phyloP scores from a whole-genome alignment of 2,113 vertebrate species.

The Nymphicus hollandicus region DNA sequence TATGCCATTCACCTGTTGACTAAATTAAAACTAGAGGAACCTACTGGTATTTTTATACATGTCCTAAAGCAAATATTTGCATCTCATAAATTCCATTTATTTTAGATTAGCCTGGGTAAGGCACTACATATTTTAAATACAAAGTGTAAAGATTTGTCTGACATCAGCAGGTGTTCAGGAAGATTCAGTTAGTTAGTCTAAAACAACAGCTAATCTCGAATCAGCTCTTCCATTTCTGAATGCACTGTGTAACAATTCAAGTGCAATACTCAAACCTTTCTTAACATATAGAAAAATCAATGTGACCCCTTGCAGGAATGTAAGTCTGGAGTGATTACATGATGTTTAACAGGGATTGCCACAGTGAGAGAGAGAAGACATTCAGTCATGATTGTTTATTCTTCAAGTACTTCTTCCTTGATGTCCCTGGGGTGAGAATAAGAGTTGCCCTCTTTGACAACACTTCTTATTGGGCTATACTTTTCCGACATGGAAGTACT shows the following conservation, averaged over 20 bases:
- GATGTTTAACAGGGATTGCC: not conserved
- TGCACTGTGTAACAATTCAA: not conserved
- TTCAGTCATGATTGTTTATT: not conserved
- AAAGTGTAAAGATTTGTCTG: not conserved
- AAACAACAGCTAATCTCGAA: not conserved
- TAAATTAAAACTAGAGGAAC: constrained; percentile 6
- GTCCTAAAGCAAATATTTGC: constrained; percentile 1
- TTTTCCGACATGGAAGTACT: not conserved
- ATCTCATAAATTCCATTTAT: not conserved
- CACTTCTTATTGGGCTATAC: not conserved
- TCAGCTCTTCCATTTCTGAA: not conserved
- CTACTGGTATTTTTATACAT: not conserved
- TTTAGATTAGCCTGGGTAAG: not conserved
- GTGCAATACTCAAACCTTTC: not conserved
- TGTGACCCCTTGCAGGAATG: not conserved
- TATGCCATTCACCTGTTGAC: constrained; percentile 23
- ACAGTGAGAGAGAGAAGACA: not conserved
- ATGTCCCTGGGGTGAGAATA: not conserved
- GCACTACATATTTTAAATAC: not conserved
- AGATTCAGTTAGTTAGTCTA: not conserved
- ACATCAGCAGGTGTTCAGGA: not conserved
- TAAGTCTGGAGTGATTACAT: not conserved
- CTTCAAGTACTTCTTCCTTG: constrained; percentile 1
- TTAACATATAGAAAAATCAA: constrained; percentile 22
- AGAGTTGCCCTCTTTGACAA: not conserved